These are phyloP conservation scores for Porphyrio hochstetteri DNA, from an alignment of 2,113 vertebrate species.

Conservation along the genomic window DNA sequence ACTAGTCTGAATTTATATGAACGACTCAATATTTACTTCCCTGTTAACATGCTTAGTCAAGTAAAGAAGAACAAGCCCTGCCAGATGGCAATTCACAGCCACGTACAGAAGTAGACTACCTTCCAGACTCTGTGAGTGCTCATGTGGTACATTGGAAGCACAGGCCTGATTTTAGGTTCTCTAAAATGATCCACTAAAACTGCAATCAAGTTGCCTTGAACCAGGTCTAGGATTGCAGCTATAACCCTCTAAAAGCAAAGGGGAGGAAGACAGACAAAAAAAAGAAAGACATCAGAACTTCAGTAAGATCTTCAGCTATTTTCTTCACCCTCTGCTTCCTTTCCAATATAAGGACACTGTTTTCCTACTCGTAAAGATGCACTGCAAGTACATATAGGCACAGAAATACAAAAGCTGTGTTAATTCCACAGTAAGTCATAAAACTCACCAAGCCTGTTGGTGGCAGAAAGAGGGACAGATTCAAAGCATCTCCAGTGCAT, in stretches of 20 bases:
- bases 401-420: neutral
- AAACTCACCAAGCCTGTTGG: neutral
- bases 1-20: neutral
- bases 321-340: neutral
- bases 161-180: neutral
- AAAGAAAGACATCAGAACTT: neutral
- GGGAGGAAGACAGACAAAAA: too few relatives aligned
- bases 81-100: neutral
- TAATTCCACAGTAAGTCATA: neutral
- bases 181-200: neutral
- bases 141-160: neutral
- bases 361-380: neutral
- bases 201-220: neutral
- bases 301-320: neutral
- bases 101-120: neutral
- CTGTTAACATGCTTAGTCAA: neutral
- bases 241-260: neutral
- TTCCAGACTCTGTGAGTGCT: neutral
- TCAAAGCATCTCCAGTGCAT: neutral
- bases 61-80: neutral
- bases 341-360: neutral
- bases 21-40: neutral
- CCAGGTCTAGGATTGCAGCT: neutral
- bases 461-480: neutral
- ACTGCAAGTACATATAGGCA: neutral